Conservation (phyloP, 2,888 invertebrate species). For the Drosophila atroscutellata region DNA sequence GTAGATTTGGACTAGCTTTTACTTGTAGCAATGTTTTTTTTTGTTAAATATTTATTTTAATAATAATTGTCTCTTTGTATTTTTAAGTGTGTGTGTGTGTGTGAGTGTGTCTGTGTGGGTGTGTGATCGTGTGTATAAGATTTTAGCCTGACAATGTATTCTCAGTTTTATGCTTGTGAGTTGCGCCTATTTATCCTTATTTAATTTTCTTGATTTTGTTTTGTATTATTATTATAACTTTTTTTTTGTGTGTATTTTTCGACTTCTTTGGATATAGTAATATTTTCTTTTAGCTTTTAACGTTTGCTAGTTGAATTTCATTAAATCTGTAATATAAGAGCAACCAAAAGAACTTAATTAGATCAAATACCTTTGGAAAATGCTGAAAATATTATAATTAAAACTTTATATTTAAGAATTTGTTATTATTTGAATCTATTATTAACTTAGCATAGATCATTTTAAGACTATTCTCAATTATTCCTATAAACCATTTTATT, state of each 20-base stretch:
- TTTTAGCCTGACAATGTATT: conserved; percentile 50
- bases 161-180: conserved; percentile 47
- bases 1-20: conserved; percentile 79
- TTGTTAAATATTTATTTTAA: conserved; percentile 40
- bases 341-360: neutral
- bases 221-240: neutral
- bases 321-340: conserved; percentile 71
- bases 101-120: conserved; percentile 22
- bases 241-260: conserved; percentile 24
- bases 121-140: conserved; percentile 23
- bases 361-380: neutral
- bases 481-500: neutral
- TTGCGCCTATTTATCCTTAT: conserved; percentile 46
- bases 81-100: conserved; percentile 25
- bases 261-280: conserved; percentile 18
- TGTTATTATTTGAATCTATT: neutral
- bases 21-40: conserved; percentile 60
- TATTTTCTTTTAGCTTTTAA: conserved; percentile 45
- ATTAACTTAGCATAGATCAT: neutral
- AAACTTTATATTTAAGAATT: no score
- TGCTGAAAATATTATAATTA: no score
- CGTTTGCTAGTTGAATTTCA: conserved; percentile 61
- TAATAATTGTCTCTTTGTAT: conserved; percentile 60
- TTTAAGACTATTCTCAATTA: no score
- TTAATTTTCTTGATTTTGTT: conserved; percentile 25